Evolutionary conservation across 2,113 vertebrate genomes (phyloP), one percentile per base, ranked within the genome.

Genomic region (Choloepus hoffmanni): DNA sequence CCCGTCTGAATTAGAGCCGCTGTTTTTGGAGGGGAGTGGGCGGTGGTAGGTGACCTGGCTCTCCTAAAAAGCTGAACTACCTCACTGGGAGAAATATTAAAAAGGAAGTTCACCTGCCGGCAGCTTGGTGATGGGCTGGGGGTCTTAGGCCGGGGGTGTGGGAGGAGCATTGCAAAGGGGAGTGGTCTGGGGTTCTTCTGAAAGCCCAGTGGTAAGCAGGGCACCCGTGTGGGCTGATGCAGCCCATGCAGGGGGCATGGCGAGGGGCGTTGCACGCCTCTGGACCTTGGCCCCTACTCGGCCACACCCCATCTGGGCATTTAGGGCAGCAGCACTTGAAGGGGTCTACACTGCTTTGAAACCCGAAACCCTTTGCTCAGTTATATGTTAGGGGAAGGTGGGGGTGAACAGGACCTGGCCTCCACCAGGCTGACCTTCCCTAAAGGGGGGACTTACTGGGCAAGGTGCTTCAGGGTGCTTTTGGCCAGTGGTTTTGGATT

Each of bases 361-460:
- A 79, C 67, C 55, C 0, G 0, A 2, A 16, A 4, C 12, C 33
- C 7, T 6, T 50, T 58, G 50, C 74, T n/a, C 53, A 11, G 2
- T 21, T 43, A 4, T 10, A 23, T 14, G 3, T 19, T 60, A 30
- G 45, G 26, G 21, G 26, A 36, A 40, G 36, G 33, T 16, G 19
- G 72, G 74, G 65, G 23, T 0, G 0, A 45, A 23, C 9, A 43
- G 30, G 53, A 48, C 19, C 45, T 60, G 36, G 18, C 77, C 7
- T 53, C 30, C 30, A 16, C 7, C 21, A 67, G 40, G 50, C 19
- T 12, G 1, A 5, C 48, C 40, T 43, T 43, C n/a, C 23, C 8
- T 14, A 4, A 30, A 14, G 43, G 67, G 65, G 15, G 5, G 8
- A 1, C 26, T 18, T 13, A 2, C 10, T 0, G 0, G 21, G 18